These are phyloP conservation scores for Nineta flava DNA, from an alignment of 2,888 invertebrate genomes.

Conservation along the genomic window DNA sequence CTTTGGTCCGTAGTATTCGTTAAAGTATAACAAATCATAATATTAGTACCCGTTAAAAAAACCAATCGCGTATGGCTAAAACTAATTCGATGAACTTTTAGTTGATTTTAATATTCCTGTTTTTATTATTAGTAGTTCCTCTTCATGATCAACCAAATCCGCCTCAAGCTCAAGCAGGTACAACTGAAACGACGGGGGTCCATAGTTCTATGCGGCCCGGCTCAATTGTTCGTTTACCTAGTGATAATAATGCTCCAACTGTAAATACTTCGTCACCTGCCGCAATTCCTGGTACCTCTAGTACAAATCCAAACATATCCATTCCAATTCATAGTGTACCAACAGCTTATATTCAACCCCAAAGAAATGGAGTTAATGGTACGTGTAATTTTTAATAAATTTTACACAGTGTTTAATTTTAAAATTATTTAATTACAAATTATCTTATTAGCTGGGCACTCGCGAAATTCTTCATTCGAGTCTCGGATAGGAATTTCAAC, in stretches of 20 bases:
- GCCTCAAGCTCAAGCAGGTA: conserved; percentile 10
- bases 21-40: no score
- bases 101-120: no score
- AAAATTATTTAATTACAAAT: neutral
- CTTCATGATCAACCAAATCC: conserved; percentile 30
- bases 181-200: conserved; percentile 5
- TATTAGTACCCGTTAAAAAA: no score
- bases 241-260: neutral
- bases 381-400: neutral
- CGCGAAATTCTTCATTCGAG: conserved; percentile 73
- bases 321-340: neutral
- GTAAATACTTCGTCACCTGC: neutral
- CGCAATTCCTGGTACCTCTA: neutral
- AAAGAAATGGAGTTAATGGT: conserved; percentile 1
- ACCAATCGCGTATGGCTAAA: no score
- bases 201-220: conserved; percentile 4
- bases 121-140: conserved; percentile 29
- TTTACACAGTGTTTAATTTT: no score
- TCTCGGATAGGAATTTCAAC: conserved; percentile 37
- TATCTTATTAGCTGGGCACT: conserved; percentile 32
- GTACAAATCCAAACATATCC: neutral
- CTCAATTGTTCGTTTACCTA: conserved; percentile 5
- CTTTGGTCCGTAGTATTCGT: no score
- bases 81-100: no score
- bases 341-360: neutral